A percentile compares a stretch with the other conserved stretches of the same genome.
Conservation (phyloP, 1,140 invertebrate genomes). For the Meteorus sp. region DNA sequence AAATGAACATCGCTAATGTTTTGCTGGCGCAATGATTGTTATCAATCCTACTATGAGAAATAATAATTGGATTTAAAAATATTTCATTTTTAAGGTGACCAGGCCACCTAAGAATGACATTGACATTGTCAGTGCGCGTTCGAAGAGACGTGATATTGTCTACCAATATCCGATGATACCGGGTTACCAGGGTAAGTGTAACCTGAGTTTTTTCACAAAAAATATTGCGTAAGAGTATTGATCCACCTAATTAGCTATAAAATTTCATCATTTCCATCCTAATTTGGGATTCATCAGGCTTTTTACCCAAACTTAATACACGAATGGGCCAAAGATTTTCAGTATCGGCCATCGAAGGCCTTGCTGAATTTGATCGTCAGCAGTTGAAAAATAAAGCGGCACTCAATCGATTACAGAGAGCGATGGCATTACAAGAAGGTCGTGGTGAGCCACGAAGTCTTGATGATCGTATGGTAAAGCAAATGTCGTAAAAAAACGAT, state of each 20-base stretch:
- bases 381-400: constrained; percentile 62
- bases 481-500: not conserved
- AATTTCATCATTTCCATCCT: too few species aligned
- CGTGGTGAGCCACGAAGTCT: constrained; percentile 62
- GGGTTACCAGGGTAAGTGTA: constrained; percentile 66
- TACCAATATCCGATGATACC: constrained; percentile 72
- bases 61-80: not conserved
- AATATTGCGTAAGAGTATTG: constrained; percentile 8
- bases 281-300: constrained; percentile 55
- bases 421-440: constrained; percentile 62
- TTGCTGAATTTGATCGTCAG: constrained; percentile 68
- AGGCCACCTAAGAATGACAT: constrained; percentile 65
- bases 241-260: not conserved
- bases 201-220: not conserved
- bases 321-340: constrained; percentile 68
- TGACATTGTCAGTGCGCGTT: constrained; percentile 65
- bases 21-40: too few species aligned
- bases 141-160: constrained; percentile 64
- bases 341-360: constrained; percentile 67
- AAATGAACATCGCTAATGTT: too few species aligned
- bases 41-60: too few species aligned
- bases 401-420: constrained; percentile 59
- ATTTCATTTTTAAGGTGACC: constrained; percentile 53
- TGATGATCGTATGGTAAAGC: constrained; percentile 65
- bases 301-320: constrained; percentile 65